Percentiles rank a stretch among this genome's conserved stretches.
Conservation (phyloP, 2,113 vertebrate genomes). For the Zosterops pallidus region DNA sequence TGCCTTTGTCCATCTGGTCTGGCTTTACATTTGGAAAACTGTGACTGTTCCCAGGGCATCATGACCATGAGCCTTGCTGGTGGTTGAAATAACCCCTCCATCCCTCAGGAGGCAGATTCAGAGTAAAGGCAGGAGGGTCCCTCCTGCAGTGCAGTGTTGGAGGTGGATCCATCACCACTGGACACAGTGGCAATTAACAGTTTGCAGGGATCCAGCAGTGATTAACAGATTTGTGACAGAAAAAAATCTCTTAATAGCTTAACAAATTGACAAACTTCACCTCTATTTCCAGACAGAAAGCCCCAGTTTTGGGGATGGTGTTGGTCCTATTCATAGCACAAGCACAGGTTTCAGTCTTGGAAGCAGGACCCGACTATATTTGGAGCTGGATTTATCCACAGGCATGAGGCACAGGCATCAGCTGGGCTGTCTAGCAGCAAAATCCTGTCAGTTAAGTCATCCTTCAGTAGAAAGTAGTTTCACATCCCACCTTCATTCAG, state of each 20-base stretch:
- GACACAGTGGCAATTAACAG: background rate
- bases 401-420: background rate
- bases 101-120: background rate
- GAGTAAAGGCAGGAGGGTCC: background rate
- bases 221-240: background rate
- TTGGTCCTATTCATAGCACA: background rate
- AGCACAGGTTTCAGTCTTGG: background rate
- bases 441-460: background rate
- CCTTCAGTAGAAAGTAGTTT: background rate
- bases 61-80: rapidly evolving
- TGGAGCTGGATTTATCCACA: background rate
- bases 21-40: background rate
- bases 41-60: background rate
- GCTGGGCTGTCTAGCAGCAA: background rate
- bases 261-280: background rate
- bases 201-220: background rate
- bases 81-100: background rate
- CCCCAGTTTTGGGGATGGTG: background rate
- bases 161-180: background rate
- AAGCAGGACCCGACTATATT: background rate
- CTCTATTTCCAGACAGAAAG: background rate
- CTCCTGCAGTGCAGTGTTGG: rapidly evolving
- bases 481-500: background rate
- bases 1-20: background rate
- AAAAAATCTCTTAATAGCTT: background rate